Percentiles rank a stretch among this genome's conserved stretches.
phyloP scores from a whole-genome alignment of 1,140 invertebrate genomes.

The Ceratina calcarata region DNA sequence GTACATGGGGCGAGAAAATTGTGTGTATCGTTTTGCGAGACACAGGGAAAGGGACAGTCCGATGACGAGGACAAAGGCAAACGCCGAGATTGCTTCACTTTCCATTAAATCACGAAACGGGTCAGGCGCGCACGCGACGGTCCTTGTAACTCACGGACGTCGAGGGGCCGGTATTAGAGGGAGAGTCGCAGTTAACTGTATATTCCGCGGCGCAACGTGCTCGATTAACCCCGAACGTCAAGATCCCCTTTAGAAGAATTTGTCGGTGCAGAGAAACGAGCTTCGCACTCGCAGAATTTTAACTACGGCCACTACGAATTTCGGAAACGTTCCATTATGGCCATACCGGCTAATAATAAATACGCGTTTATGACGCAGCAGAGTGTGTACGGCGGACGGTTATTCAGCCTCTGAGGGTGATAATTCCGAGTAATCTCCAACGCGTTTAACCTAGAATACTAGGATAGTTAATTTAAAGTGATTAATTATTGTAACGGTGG shows the following conservation, averaged over 20 bases:
- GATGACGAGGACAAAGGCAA: constrained; percentile 26
- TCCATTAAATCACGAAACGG: constrained; percentile 68
- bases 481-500: neutral
- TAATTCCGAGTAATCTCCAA: neutral
- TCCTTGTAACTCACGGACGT: neutral
- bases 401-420: too few species aligned
- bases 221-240: constrained; percentile 19
- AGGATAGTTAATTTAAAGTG: constrained; percentile 9
- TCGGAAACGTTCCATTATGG: too few species aligned
- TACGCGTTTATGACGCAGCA: neutral
- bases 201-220: neutral
- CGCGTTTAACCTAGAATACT: neutral
- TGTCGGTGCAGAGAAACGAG: neutral
- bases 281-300: neutral
- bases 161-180: neutral
- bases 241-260: constrained; percentile 10
- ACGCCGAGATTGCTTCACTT: constrained; percentile 35
- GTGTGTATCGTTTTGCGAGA: neutral
- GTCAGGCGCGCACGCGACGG: constrained; percentile 15
- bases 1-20: neutral
- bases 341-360: neutral
- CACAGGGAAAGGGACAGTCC: neutral
- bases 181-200: neutral
- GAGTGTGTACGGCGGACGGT: too few species aligned
- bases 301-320: neutral